These are phyloP conservation scores for Phymatocera aterrima DNA, from an alignment of 2,888 invertebrate species.

Conservation along the genomic window DNA sequence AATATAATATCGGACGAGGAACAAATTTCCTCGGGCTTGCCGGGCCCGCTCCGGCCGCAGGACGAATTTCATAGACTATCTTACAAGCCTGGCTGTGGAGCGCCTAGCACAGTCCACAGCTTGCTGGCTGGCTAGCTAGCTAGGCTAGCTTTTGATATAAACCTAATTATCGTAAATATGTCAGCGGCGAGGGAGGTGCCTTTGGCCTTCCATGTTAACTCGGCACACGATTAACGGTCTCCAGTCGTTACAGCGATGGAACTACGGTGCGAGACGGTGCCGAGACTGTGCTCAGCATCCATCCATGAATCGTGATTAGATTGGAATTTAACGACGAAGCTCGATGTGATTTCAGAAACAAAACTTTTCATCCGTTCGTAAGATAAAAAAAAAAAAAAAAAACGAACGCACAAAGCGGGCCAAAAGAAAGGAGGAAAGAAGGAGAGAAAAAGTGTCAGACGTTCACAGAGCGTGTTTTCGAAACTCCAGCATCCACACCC, in stretches of 20 bases:
- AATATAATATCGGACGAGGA: neutral
- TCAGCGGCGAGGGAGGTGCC: conserved; percentile 40
- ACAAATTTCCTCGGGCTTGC: neutral
- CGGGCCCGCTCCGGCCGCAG: neutral
- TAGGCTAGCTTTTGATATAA: conserved; percentile 13
- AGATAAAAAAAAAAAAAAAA: neutral
- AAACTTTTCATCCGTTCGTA: neutral
- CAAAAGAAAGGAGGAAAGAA: neutral
- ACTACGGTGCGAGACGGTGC: neutral
- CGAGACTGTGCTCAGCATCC: neutral
- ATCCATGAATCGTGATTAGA: conserved; percentile 28
- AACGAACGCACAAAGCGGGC: neutral
- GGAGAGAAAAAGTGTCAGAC: neutral
- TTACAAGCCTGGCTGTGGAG: too few species aligned
- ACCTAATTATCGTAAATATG: conserved; percentile 41
- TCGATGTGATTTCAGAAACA: neutral
- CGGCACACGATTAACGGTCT: conserved; percentile 35
- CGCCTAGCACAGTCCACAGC: too few species aligned
- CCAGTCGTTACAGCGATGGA: conserved; percentile 15
- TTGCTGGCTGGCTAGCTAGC: too few species aligned
- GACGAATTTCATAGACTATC: too few species aligned
- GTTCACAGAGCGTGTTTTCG: too few species aligned
- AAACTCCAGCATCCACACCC: too few species aligned
- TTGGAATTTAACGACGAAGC: conserved; percentile 26
- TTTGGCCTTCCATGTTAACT: conserved; percentile 39